A percentile compares a stretch with the other conserved stretches of the same genome.
These are phyloP conservation scores for Bugulina stolonifera DNA, from an alignment of 2,888 invertebrate genomes.

Conservation along the genomic window DNA sequence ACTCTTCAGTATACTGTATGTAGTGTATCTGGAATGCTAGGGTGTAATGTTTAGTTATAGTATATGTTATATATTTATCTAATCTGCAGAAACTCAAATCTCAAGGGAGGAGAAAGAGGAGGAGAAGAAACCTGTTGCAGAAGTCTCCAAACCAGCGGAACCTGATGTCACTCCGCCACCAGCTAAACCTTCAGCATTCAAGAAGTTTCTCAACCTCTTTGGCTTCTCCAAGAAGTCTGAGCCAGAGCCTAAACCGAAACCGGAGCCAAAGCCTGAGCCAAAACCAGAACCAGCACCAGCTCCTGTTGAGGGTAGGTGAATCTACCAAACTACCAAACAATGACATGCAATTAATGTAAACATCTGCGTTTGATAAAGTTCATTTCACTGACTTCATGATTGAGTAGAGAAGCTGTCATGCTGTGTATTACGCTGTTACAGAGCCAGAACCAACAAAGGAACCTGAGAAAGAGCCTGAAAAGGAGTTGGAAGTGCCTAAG, in stretches of 20 bases:
- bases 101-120: neutral
- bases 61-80: too few species aligned
- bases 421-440: too few species aligned
- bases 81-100: too few species aligned
- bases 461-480: neutral
- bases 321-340: too few species aligned
- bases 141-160: neutral
- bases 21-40: too few species aligned
- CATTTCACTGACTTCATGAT: too few species aligned
- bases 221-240: neutral
- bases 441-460: neutral
- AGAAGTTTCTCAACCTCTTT: conserved; percentile 15
- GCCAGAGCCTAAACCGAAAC: neutral
- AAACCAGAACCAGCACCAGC: neutral
- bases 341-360: too few species aligned
- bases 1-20: too few species aligned
- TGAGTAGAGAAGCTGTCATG: too few species aligned
- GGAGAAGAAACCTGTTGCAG: neutral
- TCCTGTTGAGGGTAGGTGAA: too few species aligned
- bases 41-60: too few species aligned
- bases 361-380: too few species aligned
- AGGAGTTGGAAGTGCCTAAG: neutral
- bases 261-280: neutral
- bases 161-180: neutral
- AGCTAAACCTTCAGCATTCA: neutral